phyloP scores from a whole-genome alignment of 2,888 invertebrate species.

The Ganaspis brasiliensis region DNA sequence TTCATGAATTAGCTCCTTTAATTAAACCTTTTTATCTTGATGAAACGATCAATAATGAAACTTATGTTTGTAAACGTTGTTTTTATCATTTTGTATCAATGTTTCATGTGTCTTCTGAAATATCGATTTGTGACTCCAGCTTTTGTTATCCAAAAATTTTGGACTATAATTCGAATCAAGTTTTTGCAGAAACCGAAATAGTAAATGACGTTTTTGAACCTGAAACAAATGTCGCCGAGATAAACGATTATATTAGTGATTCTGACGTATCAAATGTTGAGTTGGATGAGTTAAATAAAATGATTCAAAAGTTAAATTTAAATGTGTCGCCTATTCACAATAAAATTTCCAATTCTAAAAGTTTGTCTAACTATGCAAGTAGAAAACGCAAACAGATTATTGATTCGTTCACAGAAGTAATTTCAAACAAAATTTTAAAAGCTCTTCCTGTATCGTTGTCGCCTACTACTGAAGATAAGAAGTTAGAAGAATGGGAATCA shows the following conservation, averaged over 20 bases:
- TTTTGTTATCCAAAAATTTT: neutral
- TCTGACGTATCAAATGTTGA: slow-evolving; percentile 1
- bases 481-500: neutral
- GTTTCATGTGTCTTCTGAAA: slow-evolving; percentile 7
- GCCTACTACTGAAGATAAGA: neutral
- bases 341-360: neutral
- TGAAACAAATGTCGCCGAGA: neutral
- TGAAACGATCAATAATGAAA: neutral
- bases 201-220: neutral
- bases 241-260: neutral
- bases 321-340: neutral
- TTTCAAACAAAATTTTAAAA: slow-evolving; percentile 4
- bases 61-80: slow-evolving; percentile 14
- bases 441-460: neutral
- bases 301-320: neutral
- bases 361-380: neutral
- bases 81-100: neutral
- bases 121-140: neutral
- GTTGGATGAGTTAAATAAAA: slow-evolving; percentile 8
- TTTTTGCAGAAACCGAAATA: neutral
- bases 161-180: neutral
- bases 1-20: neutral
- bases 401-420: neutral
- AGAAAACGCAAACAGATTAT: slow-evolving; percentile 4
- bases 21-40: neutral